These are phyloP conservation scores for Enteromius anoplus DNA, from an alignment of 2,797 vertebrate genomes.

Conservation along the genomic window DNA sequence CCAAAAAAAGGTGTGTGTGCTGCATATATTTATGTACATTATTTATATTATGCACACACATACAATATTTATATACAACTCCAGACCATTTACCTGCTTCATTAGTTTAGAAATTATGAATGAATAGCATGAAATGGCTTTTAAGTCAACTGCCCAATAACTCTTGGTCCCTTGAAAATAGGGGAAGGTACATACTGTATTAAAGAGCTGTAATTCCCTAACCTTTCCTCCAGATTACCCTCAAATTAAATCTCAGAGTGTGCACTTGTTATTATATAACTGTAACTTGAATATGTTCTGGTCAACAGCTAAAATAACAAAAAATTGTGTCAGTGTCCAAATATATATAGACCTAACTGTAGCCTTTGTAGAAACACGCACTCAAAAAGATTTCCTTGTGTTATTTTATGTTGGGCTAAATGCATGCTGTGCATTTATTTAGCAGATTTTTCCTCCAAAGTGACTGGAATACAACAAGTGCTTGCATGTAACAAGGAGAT, in stretches of 20 bases:
- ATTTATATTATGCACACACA: too few relatives aligned
- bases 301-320: neutral
- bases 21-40: too few relatives aligned
- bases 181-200: neutral
- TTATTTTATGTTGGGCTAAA: neutral
- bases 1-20: too few relatives aligned
- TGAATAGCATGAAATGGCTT: neutral
- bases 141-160: neutral
- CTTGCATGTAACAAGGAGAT: neutral
- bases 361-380: too few relatives aligned
- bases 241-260: neutral
- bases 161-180: neutral
- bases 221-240: neutral
- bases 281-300: neutral
- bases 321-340: neutral
- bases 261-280: neutral
- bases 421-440: neutral
- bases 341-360: neutral
- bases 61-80: neutral
- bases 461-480: neutral
- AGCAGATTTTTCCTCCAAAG: neutral
- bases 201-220: neutral
- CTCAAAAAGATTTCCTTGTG: neutral
- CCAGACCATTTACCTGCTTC: neutral
- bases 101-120: neutral